phyloP scores from a whole-genome alignment of 2,888 invertebrate genomes.

The Eristalinus aeneus region DNA sequence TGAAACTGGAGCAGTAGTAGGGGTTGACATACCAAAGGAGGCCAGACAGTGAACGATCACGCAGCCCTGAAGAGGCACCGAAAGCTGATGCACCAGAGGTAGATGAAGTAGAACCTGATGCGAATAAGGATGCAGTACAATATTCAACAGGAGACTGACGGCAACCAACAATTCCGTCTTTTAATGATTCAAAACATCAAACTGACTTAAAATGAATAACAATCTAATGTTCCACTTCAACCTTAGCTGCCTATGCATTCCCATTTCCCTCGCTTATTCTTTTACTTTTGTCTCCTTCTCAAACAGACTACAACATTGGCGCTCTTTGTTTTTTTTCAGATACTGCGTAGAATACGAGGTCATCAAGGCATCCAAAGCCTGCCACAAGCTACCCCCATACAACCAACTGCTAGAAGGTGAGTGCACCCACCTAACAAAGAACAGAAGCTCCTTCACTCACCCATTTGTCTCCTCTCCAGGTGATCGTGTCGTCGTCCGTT shows the following conservation, averaged over 20 bases:
- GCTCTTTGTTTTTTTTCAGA: conserved; percentile 82
- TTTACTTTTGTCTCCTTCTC: not conserved
- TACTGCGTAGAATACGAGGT: conserved; percentile 94
- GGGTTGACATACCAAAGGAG: too few relatives aligned
- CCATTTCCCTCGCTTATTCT: not conserved
- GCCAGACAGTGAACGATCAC: too few relatives aligned
- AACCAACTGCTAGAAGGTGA: conserved; percentile 88
- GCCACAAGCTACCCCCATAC: conserved; percentile 88
- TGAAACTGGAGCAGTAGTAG: too few relatives aligned
- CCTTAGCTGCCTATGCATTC: not conserved
- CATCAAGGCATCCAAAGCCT: conserved; percentile 90
- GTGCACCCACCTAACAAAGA: not conserved
- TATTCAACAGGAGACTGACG: too few relatives aligned
- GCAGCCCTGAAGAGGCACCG: too few relatives aligned
- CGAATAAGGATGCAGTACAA: too few relatives aligned
- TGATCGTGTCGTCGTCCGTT: conserved; percentile 89
- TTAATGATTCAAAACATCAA: too few relatives aligned
- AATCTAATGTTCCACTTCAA: not conserved
- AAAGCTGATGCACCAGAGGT: too few relatives aligned
- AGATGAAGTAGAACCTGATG: too few relatives aligned
- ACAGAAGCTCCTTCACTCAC: not conserved
- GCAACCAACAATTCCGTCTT: too few relatives aligned
- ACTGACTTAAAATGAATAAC: too few relatives aligned
- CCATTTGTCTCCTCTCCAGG: conserved; percentile 81
- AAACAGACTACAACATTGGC: not conserved